Base-by-base conservation (phyloP, 2,888 invertebrate genomes). In the Lithophane leautieri region DNA sequence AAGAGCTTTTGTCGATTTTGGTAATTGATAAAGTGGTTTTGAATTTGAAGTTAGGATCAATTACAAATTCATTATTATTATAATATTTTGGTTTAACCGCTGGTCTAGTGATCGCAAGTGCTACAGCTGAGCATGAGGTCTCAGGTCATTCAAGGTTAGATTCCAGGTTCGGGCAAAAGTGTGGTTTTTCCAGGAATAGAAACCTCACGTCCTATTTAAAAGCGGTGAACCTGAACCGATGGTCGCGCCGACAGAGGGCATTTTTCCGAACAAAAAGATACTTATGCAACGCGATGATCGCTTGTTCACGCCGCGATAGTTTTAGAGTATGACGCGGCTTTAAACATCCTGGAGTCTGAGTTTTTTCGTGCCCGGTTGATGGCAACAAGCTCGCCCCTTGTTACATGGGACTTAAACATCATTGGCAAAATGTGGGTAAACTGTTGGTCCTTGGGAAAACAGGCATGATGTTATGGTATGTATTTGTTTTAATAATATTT, bases 11-110 rank as follows among this genome's bases (percentile, higher is more conserved):
- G 12, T 0, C 11, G 25, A 40, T 71, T 71, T 54, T n/a, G 34
- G 16, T 63, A n/a, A 71, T 71, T 65, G 16, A 0, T 40, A 14
- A 44, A 65, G 14, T 63, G 63, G 62, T 77, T 58, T 34, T 44
- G 16, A 52, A 58, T 65, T 70, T 78, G 1, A 58, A 47, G 50
- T 40, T 44, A 28, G 8, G 22, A 14, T 69, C 16, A 16, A 69
- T 54, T 40, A 34, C 14, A 40, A 6, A 76, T 73, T 50, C 2
- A 73, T 28, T 42, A 42, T 28, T 42, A 42, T 60, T 16, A 12
- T 16, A 25, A 34, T 71, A 34, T 1, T 70, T 63, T 63, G 42
- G 11, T 19, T 19, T 16, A 9, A 16, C 16, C n/a, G 19, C 19
- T 25, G 12, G 8, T 50, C 12, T 9, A 8, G n/a, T 25, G 25